A percentile compares a stretch with the other conserved stretches of the same genome.
phyloP scores from a whole-genome alignment of 2,113 vertebrate species.

The Aphelocoma coerulescens region DNA sequence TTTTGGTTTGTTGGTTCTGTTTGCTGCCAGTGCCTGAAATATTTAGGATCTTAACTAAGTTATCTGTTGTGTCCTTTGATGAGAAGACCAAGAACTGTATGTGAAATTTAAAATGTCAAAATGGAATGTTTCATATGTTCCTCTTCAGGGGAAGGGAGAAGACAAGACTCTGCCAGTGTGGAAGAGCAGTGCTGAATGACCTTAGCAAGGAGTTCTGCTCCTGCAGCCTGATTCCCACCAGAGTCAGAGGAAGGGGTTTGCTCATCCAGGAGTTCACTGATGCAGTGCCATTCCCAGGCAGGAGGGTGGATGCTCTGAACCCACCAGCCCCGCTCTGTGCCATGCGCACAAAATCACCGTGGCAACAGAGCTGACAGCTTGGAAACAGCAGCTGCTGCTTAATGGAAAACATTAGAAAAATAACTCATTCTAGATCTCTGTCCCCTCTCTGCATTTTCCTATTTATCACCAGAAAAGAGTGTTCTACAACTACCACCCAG shows the following conservation, averaged over 20 bases:
- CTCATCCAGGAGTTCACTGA: not conserved
- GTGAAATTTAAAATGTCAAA: not conserved
- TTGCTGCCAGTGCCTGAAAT: not conserved
- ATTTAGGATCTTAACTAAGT: not conserved
- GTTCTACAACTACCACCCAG: not conserved
- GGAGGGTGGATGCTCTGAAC: not conserved
- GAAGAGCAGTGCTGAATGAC: not conserved
- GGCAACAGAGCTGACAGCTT: constrained; percentile 74
- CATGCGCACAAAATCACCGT: constrained; percentile 55
- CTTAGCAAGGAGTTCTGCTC: not conserved
- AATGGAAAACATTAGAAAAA: constrained; percentile 68
- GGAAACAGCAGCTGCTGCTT: constrained; percentile 72
- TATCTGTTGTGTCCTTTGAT: not conserved
- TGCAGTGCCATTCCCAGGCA: not conserved
- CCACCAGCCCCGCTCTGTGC: constrained; percentile 1
- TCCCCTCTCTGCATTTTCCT: constrained; percentile 51
- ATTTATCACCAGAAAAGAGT: constrained; percentile 35
- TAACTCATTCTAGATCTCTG: constrained; percentile 55
- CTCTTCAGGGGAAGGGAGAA: not conserved
- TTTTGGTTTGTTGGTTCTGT: not conserved
- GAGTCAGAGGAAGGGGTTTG: not conserved
- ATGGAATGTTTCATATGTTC: not conserved
- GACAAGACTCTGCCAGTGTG: not conserved
- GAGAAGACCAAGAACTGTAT: not conserved
- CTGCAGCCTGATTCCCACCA: not conserved